phyloP scores from a whole-genome alignment of 92 coral and sea anemone genomes.

The Epizoanthus illoricatus region DNA sequence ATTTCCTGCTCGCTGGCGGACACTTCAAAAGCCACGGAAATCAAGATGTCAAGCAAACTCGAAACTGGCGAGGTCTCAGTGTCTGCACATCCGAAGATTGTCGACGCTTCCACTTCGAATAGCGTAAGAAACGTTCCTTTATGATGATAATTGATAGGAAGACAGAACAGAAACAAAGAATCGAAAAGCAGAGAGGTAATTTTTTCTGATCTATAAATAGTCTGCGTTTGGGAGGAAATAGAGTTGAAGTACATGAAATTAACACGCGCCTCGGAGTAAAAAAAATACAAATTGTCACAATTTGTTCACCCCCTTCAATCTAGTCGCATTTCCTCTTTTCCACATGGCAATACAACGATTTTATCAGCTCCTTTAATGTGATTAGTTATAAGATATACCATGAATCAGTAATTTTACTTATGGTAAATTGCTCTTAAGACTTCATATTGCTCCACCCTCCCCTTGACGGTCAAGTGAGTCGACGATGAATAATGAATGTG shows the following conservation, averaged over 20 bases:
- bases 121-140: constrained; percentile 31
- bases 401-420: not conserved
- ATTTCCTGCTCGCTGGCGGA: constrained; percentile 1
- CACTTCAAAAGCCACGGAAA: not conserved
- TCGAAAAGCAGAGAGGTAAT: not conserved
- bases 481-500: too few relatives aligned
- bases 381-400: not conserved
- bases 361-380: not conserved
- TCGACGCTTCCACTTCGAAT: constrained; percentile 23
- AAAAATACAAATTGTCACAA: too few relatives aligned
- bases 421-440: not conserved
- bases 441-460: constrained; percentile 17
- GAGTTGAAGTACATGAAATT: not conserved
- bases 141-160: constrained; percentile 24
- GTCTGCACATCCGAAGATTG: constrained; percentile 14
- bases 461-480: not conserved
- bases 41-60: constrained; percentile 16
- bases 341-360: not conserved
- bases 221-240: constrained; percentile 27
- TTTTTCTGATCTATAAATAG: not conserved
- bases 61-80: constrained; percentile 4
- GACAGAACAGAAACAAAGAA: constrained; percentile 28
- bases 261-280: too few relatives aligned
- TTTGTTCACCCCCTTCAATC: too few relatives aligned
- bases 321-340: not conserved